phyloP scores from a whole-genome alignment of 2,113 vertebrate genomes.

The Pedionomus torquatus region DNA sequence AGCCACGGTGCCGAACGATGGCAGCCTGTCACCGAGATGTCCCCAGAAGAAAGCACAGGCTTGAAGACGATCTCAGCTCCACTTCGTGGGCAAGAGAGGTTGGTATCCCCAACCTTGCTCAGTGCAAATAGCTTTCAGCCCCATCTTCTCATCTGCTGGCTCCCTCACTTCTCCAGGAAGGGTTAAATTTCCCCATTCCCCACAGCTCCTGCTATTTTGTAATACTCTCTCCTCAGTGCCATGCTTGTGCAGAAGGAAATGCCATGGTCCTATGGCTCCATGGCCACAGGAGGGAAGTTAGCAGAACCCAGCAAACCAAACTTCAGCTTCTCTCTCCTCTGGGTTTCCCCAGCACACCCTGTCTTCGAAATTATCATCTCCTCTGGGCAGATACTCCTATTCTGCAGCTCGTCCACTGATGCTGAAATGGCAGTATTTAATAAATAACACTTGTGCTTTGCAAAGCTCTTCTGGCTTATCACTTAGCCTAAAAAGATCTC shows the following conservation, averaged over 20 bases:
- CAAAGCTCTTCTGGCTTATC: neutral
- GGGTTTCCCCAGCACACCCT: neutral
- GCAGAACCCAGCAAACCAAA: slow-evolving; percentile 9
- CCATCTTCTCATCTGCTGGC: neutral
- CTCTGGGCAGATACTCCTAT: slow-evolving; percentile 6
- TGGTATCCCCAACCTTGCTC: neutral
- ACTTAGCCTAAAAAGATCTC: neutral
- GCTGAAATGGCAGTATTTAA: slow-evolving; percentile 8
- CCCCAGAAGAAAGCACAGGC: neutral
- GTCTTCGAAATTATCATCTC: neutral
- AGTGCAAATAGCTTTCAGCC: rapidly evolving
- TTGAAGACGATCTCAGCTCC: neutral
- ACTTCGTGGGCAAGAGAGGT: neutral
- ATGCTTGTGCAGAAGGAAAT: slow-evolving; percentile 46
- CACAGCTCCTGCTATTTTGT: neutral
- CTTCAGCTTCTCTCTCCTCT: neutral
- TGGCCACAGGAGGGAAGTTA: slow-evolving; percentile 57
- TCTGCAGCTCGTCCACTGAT: neutral
- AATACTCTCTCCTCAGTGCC: neutral
- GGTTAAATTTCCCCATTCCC: slow-evolving; percentile 22
- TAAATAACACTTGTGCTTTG: neutral
- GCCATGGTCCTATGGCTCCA: slow-evolving; percentile 54
- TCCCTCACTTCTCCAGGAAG: neutral
- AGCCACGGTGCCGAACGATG: rapidly evolving
- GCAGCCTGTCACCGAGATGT: neutral